Evolutionary conservation across 2,797 vertebrate species (phyloP).

Genomic region (Erethizon dorsatum): DNA sequence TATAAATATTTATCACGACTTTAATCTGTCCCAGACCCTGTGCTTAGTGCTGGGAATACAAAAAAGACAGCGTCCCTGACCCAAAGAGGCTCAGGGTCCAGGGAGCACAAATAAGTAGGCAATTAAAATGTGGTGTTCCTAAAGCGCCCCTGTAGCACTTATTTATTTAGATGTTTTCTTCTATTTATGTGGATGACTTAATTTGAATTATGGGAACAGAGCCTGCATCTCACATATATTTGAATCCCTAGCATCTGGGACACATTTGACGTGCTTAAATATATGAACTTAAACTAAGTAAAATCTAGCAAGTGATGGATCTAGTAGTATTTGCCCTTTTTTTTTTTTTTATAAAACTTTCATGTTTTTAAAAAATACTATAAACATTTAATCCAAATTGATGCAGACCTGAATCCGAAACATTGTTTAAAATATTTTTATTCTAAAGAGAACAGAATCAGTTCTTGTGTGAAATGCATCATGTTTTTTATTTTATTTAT

Average conservation of each 20-base stretch:
- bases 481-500: not conserved
- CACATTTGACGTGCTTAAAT: not conserved
- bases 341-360: constrained; percentile 48
- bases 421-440: not conserved
- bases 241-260: constrained; percentile 31
- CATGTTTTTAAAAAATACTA: not conserved
- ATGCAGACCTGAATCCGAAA: not conserved
- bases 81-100: not conserved
- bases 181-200: constrained; percentile 63
- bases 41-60: constrained; percentile 38
- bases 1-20: constrained; percentile 59
- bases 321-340: not conserved
- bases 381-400: not conserved
- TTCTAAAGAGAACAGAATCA: not conserved
- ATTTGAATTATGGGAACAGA: constrained; percentile 47
- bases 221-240: not conserved
- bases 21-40: constrained; percentile 4
- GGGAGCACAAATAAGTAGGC: constrained; percentile 27
- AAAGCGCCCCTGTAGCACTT: not conserved
- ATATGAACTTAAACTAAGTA: constrained; percentile 37
- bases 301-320: not conserved
- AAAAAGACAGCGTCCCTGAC: not conserved
- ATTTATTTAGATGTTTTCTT: constrained; percentile 62
- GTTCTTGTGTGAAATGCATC: not conserved
- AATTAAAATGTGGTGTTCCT: constrained; percentile 21